Conservation (phyloP, 2,888 invertebrate species). For the Lasioglossum malachurum region DNA sequence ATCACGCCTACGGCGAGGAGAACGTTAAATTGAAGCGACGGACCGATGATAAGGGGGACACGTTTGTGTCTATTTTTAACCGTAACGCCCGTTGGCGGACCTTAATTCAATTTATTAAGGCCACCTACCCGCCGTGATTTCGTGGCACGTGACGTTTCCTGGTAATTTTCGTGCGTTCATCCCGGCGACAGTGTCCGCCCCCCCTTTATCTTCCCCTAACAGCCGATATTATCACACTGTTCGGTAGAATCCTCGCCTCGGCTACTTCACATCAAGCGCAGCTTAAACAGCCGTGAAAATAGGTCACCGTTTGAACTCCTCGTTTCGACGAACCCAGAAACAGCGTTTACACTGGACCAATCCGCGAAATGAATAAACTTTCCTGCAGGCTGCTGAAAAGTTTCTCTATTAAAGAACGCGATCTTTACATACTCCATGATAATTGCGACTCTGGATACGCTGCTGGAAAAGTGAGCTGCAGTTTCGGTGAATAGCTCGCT, state of each 20-base stretch:
- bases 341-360: neutral
- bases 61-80: constrained; percentile 65
- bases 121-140: constrained; percentile 48
- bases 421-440: neutral
- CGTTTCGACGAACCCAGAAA: neutral
- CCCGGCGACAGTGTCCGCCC: neutral
- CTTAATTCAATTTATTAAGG: constrained; percentile 69
- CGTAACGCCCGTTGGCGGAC: constrained; percentile 46
- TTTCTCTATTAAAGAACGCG: neutral
- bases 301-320: neutral
- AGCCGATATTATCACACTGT: neutral
- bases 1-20: constrained; percentile 7
- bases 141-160: constrained; percentile 51
- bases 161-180: constrained; percentile 31
- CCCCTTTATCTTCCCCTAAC: neutral
- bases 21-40: constrained; percentile 50
- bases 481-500: neutral
- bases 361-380: neutral
- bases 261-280: too few species aligned
- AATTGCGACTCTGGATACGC: neutral
- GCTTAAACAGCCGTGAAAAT: neutral
- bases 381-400: neutral
- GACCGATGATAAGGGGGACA: constrained; percentile 50
- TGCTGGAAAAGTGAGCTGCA: neutral
- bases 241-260: neutral